Conservation (phyloP, 2,797 vertebrate species). For the Agapornis canus region DNA sequence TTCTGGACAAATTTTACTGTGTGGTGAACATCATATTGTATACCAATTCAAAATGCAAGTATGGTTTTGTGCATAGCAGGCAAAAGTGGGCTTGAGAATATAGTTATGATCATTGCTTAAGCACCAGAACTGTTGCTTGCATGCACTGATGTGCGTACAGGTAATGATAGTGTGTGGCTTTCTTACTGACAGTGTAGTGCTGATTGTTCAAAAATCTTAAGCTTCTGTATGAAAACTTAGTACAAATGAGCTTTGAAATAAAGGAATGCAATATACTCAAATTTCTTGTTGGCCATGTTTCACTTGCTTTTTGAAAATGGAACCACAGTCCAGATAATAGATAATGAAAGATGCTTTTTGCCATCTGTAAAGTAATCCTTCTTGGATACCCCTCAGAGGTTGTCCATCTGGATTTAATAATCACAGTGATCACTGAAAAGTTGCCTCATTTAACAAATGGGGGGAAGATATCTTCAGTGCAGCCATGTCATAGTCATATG, state of each 20-base stretch:
- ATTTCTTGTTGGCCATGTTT: neutral
- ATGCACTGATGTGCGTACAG: neutral
- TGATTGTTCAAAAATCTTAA: neutral
- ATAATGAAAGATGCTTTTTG: neutral
- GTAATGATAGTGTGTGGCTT: neutral
- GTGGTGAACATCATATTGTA: neutral
- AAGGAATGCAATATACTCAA: neutral
- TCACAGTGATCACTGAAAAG: neutral
- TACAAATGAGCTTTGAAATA: neutral
- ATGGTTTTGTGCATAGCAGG: neutral
- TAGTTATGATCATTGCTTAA: neutral
- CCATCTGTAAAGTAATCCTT: neutral
- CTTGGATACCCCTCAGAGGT: neutral
- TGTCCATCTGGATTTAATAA: neutral
- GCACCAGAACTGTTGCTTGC: neutral
- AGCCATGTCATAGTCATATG: neutral
- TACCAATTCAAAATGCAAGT: neutral
- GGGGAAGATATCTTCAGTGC: neutral
- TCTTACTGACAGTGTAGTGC: neutral
- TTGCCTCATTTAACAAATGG: neutral
- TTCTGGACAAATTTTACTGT: neutral
- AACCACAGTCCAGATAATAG: neutral
- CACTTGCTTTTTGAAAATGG: neutral
- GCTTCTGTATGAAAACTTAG: neutral
- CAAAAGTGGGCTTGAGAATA: neutral